A percentile compares a stretch with the other conserved stretches of the same genome.
Conservation (phyloP, 2,113 vertebrate genomes). For the Urocitellus parryii region DNA sequence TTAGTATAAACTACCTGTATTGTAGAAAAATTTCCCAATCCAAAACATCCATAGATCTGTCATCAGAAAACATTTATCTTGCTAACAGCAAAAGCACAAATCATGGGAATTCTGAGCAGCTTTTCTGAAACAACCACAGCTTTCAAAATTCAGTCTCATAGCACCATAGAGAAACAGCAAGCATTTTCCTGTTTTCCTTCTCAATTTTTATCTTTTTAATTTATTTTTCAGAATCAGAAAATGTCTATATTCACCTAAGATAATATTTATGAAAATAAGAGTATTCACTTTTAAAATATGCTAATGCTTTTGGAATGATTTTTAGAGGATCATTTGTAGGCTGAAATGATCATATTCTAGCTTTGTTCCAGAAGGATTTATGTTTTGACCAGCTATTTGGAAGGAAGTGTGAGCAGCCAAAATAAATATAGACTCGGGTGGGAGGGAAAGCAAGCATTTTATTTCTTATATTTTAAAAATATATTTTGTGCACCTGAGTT, state of each 20-base stretch:
- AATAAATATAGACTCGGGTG: conserved; percentile 24
- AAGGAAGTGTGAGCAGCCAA: conserved; percentile 37
- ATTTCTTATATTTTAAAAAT: conserved; percentile 50
- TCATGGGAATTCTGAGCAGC: conserved; percentile 4
- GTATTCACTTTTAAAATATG: not conserved
- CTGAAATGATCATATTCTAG: not conserved
- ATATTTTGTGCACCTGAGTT: conserved; percentile 46
- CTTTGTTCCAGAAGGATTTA: conserved; percentile 27
- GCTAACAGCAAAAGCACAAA: not conserved
- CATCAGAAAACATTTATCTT: not conserved
- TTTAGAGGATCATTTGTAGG: not conserved
- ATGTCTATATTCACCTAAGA: no score
- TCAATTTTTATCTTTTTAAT: not conserved
- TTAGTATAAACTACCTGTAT: conserved; percentile 13
- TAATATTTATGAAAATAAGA: no score
- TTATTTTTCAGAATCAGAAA: no score
- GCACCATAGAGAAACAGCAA: not conserved
- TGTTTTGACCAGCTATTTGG: conserved; percentile 58
- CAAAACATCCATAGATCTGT: no score
- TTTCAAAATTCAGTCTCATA: conserved; percentile 20
- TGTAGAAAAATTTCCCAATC: not conserved
- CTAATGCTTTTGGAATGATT: conserved; percentile 37
- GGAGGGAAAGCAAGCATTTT: conserved; percentile 1
- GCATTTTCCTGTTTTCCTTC: conserved; percentile 20
- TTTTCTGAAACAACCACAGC: conserved; percentile 59